Evolutionary conservation across 2,113 vertebrate genomes (phyloP).

Genomic region (Pollachius pollachius): DNA sequence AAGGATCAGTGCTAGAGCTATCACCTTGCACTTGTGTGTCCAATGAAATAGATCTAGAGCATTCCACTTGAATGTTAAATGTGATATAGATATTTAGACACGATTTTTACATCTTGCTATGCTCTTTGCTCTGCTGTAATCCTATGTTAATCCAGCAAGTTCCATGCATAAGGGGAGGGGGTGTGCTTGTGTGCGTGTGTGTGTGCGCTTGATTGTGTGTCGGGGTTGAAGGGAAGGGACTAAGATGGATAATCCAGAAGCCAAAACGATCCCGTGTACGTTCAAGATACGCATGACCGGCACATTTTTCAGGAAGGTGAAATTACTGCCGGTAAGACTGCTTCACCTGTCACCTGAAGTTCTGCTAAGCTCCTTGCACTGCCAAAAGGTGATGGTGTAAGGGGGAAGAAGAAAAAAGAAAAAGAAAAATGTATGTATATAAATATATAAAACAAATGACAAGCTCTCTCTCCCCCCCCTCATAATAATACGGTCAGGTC

Average conservation of each 20-base stretch:
- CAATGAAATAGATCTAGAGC: not conserved
- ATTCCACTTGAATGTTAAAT: not conserved
- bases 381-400: not conserved
- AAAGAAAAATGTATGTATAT: slow-evolving; percentile 62
- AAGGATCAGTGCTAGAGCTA: not conserved
- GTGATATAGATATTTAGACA: too few species aligned
- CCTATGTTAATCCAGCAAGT: slow-evolving; percentile 54
- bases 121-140: slow-evolving; percentile 44
- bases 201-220: not conserved
- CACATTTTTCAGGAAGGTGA: slow-evolving; percentile 19
- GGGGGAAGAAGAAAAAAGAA: slow-evolving; percentile 24
- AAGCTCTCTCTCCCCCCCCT: slow-evolving; percentile 75
- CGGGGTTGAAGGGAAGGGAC: slow-evolving; percentile 2
- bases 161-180: slow-evolving; percentile 49
- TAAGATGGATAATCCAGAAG: slow-evolving; percentile 37
- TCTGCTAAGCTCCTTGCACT: slow-evolving; percentile 38
- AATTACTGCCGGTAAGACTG: slow-evolving; percentile 1
- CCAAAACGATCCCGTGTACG: slow-evolving; percentile 38
- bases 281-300: slow-evolving; percentile 28
- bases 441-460: slow-evolving; percentile 77
- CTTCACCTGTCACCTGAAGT: slow-evolving; percentile 36
- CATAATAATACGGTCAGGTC: too few species aligned
- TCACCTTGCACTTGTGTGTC: too few species aligned
- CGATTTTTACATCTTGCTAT: not conserved
- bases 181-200: not conserved